Conservation (phyloP, 2,113 vertebrate genomes). For the Tautogolabrus adspersus region DNA sequence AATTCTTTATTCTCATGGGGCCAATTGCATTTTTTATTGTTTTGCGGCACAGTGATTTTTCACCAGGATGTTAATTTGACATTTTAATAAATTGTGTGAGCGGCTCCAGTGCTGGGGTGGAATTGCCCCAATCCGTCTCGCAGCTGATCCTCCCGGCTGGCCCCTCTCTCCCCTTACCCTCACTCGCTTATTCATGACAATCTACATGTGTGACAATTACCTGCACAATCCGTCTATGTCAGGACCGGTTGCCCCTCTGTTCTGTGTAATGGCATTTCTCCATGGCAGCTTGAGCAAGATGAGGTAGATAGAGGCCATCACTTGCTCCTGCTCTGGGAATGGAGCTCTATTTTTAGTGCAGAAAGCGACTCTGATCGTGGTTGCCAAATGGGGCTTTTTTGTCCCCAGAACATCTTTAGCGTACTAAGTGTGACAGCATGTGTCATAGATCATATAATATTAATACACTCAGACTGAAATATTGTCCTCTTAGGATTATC, state of each 20-base stretch:
- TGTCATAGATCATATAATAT: conserved; percentile 47
- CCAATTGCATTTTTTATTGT: conserved; percentile 81
- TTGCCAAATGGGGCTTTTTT: conserved; percentile 56
- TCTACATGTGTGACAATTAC: conserved; percentile 84
- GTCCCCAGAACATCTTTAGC: conserved; percentile 34
- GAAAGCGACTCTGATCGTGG: conserved; percentile 57
- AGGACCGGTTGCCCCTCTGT: conserved; percentile 57
- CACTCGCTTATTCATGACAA: conserved; percentile 80
- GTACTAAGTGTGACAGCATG: conserved; percentile 45
- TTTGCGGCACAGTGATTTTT: conserved; percentile 82
- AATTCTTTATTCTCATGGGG: conserved; percentile 73
- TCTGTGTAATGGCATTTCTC: conserved; percentile 72
- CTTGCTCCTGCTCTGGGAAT: conserved; percentile 55
- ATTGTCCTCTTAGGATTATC: conserved; percentile 45
- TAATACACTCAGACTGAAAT: conserved; percentile 31
- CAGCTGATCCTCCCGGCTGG: conserved; percentile 79
- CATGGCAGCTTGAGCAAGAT: conserved; percentile 67
- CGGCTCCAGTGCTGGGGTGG: conserved; percentile 62
- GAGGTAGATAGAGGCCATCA: conserved; percentile 68
- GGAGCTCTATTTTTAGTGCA: conserved; percentile 72
- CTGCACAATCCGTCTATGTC: conserved; percentile 76
- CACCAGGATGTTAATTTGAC: conserved; percentile 85
- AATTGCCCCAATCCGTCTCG: conserved; percentile 85
- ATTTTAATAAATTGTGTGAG: conserved; percentile 85
- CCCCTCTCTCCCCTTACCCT: conserved; percentile 64